These are phyloP conservation scores for Sceloporus undulatus DNA, from an alignment of 2,113 vertebrate species.

Conservation along the genomic window DNA sequence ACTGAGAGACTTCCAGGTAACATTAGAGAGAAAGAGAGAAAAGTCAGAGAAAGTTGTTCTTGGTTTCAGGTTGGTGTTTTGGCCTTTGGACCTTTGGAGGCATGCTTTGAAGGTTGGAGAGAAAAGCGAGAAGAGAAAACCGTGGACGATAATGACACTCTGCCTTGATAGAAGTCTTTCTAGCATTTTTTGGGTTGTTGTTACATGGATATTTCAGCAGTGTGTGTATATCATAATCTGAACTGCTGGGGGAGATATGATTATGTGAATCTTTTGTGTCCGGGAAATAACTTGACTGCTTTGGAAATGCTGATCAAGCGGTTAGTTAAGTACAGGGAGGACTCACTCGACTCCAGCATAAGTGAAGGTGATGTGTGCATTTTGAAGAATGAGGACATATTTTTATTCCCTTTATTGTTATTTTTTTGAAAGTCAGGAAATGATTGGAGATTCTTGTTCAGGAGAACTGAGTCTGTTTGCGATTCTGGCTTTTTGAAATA, in stretches of 20 bases:
- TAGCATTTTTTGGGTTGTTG: not conserved
- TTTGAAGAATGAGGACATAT: not conserved
- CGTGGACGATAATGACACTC: no score
- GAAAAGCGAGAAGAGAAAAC: no score
- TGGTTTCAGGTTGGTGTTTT: constrained; percentile 46
- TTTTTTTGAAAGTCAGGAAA: constrained; percentile 35
- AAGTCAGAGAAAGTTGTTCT: constrained; percentile 43
- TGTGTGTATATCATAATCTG: constrained; percentile 45
- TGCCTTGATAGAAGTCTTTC: not conserved
- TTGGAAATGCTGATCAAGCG: constrained; percentile 61
- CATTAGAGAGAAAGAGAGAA: constrained; percentile 53
- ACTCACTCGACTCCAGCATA: not conserved
- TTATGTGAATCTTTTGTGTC: constrained; percentile 57
- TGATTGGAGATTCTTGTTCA: constrained; percentile 37
- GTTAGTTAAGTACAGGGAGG: not conserved
- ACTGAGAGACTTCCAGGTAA: constrained; percentile 7
- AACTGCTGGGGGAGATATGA: constrained; percentile 61
- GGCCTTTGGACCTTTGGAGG: constrained; percentile 64
- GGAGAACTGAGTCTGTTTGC: constrained; percentile 15
- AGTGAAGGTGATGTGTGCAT: not conserved
- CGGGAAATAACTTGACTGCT: constrained; percentile 57
- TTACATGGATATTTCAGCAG: constrained; percentile 25
- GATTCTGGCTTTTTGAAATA: constrained; percentile 13
- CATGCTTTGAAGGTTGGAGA: constrained; percentile 15
- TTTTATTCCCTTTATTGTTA: not conserved